phyloP scores from a whole-genome alignment of 1,140 invertebrate genomes.

The Carposina sasakii region DNA sequence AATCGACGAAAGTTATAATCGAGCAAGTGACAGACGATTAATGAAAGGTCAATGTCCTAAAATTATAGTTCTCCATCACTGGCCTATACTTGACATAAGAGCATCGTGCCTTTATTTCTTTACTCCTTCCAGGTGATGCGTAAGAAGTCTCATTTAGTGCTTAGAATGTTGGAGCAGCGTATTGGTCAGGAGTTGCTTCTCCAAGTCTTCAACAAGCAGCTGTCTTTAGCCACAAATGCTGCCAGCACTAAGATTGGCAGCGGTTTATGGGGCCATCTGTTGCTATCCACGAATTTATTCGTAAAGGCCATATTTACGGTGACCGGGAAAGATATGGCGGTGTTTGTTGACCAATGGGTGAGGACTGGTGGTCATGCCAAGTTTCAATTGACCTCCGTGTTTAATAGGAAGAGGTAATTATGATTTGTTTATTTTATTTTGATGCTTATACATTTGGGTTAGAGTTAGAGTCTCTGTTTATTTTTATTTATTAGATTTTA shows the following conservation, averaged over 20 bases:
- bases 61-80: too few species aligned
- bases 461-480: too few species aligned
- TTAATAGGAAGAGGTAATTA: slow-evolving; percentile 96
- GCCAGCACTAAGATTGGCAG: slow-evolving; percentile 88
- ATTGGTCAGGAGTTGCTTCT: slow-evolving; percentile 95
- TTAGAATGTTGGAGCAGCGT: slow-evolving; percentile 96
- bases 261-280: slow-evolving; percentile 91
- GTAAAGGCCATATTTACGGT: slow-evolving; percentile 97
- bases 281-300: slow-evolving; percentile 95
- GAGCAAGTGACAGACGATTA: too few species aligned
- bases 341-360: slow-evolving; percentile 99
- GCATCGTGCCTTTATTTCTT: slow-evolving; percentile 9
- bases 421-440: too few species aligned
- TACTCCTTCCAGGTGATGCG: slow-evolving; percentile 78
- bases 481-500: too few species aligned
- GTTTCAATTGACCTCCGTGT: slow-evolving; percentile 93
- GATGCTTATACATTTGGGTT: too few species aligned
- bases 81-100: too few species aligned
- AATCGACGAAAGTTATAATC: too few species aligned
- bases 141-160: slow-evolving; percentile 95
- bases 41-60: too few species aligned
- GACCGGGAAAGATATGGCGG: slow-evolving; percentile 98
- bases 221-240: slow-evolving; percentile 92
- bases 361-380: slow-evolving; percentile 94
- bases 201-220: slow-evolving; percentile 97